Evolutionary conservation across 2,797 vertebrate species (phyloP), one percentile per base, ranked within the genome.

Genomic region (Pseudochirops cupreus): DNA sequence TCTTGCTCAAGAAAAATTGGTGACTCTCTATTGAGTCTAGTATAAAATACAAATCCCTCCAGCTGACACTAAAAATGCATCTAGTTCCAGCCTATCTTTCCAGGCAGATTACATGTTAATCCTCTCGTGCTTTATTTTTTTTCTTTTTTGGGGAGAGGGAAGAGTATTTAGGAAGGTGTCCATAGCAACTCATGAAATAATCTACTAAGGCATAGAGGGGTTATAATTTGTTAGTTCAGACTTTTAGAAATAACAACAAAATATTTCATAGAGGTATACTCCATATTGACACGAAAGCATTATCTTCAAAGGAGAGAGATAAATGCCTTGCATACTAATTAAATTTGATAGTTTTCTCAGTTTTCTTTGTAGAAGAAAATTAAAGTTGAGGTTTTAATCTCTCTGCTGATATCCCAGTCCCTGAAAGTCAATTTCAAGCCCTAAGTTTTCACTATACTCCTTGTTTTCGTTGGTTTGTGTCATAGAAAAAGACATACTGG

Each of bases 401-500:
- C 74, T 96, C 94, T 96, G 59, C 10, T 90, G 21, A 56, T 58
- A 57, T 50, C 91, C 55, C 9, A 67, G 21, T 39, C 53, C 52
- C 11, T 90, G 16, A 93, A 95, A 95, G 92, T 90, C 92, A 96
- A 96, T 62, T 93, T 57, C 58, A 91, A 90, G 90, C 55, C 89
- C 57, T 56, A 56, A 94, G 31, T 93, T 96, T 52, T 94, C 90
- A 91, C 91, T 33, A 94, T 62, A 95, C 92, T 53, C 93, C 96
- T 16, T 28, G 56, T 74, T 95, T 95, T 93, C 14, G 52, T 33
- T 92, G 1, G 52, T 89, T 92, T 90, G 29, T 94, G 95, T 95
- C 92, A 93, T 9, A 54, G 31, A 94, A 94, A 46, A 82, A 46
- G n/a, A 94, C 39, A 92, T 91, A n/a, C 59, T 52, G 74, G 55